Percentiles rank a stretch among this genome's conserved stretches.
Evolutionary conservation across 2,797 vertebrate genomes (phyloP).

Genomic region (Pseudochirops cupreus): DNA sequence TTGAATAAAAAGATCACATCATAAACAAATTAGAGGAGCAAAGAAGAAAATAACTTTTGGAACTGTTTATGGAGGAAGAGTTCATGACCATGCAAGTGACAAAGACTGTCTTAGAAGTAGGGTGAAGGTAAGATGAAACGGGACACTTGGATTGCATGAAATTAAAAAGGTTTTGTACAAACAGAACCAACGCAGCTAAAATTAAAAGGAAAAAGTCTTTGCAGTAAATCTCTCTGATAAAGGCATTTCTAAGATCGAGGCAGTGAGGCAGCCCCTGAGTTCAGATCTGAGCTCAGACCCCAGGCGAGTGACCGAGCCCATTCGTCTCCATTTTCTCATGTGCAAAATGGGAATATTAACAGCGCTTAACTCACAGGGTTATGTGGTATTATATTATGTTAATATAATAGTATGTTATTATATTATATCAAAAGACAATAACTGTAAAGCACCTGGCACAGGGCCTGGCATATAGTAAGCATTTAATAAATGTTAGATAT

Average conservation of each 20-base stretch:
- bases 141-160: not conserved
- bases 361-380: not conserved
- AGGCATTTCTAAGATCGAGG: not conserved
- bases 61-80: not conserved
- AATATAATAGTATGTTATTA: no score
- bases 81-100: not conserved
- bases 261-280: not conserved
- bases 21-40: not conserved
- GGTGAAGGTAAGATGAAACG: not conserved
- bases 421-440: not conserved
- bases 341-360: not conserved
- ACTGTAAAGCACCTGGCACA: not conserved
- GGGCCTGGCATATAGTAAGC: not conserved
- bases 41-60: not conserved
- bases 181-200: not conserved
- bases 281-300: not conserved
- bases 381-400: not conserved
- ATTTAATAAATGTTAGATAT: not conserved
- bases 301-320: not conserved
- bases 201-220: not conserved
- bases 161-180: not conserved
- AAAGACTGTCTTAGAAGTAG: not conserved
- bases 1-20: not conserved
- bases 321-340: not conserved
- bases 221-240: not conserved